These are phyloP conservation scores for Sebastolobus alascanus DNA, from an alignment of 2,797 vertebrate species.

Conservation along the genomic window DNA sequence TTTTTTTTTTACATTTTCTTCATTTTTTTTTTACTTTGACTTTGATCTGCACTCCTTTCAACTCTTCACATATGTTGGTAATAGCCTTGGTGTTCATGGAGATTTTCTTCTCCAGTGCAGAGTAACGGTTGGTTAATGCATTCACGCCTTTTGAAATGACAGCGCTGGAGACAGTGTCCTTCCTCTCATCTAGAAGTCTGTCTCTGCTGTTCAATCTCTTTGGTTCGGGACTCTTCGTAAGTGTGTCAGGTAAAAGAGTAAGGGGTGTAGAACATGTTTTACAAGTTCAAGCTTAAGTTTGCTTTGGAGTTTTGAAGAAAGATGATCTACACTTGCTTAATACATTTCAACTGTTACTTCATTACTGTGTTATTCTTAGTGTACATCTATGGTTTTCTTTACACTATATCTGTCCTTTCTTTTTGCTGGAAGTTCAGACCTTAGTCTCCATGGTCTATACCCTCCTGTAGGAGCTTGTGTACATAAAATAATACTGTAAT, in stretches of 20 bases:
- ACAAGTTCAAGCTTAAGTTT: slow-evolving; percentile 47
- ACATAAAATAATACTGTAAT: not conserved
- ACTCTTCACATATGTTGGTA: slow-evolving; percentile 72
- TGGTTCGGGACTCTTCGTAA: slow-evolving; percentile 40
- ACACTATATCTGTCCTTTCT: not conserved
- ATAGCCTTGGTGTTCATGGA: slow-evolving; percentile 76
- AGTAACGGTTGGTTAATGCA: slow-evolving; percentile 68
- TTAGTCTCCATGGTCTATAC: not conserved
- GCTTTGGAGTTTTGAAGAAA: slow-evolving; percentile 23
- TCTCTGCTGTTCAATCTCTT: slow-evolving; percentile 42
- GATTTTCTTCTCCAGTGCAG: slow-evolving; percentile 62
- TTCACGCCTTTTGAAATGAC: slow-evolving; percentile 71
- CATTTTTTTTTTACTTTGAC: slow-evolving; percentile 36
- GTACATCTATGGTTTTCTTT: not conserved
- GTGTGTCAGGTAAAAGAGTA: slow-evolving; percentile 45
- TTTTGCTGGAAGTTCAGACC: not conserved
- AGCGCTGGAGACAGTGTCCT: slow-evolving; percentile 58
- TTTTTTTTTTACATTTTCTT: slow-evolving; percentile 37
- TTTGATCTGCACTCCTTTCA: slow-evolving; percentile 77
- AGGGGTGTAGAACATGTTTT: slow-evolving; percentile 21
- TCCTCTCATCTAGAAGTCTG: slow-evolving; percentile 47
- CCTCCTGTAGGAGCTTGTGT: not conserved
- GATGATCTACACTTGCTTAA: not conserved
- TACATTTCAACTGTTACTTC: not conserved
- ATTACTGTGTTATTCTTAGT: not conserved